phyloP scores from a whole-genome alignment of 1,140 invertebrate genomes.

The Cydia splendana region DNA sequence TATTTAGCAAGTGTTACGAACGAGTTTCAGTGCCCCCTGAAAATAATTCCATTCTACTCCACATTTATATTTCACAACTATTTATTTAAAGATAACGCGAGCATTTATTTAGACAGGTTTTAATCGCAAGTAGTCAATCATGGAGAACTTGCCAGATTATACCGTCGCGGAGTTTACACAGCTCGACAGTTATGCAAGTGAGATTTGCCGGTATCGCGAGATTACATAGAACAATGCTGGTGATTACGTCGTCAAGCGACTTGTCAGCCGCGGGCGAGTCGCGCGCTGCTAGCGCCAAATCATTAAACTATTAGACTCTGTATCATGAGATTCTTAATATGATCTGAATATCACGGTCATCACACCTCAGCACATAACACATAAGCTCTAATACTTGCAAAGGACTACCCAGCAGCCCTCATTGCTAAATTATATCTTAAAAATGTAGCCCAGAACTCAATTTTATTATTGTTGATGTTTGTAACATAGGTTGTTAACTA shows the following conservation, averaged over 20 bases:
- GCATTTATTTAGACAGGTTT: conserved; percentile 55
- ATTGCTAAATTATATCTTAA: no score
- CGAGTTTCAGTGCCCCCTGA: conserved; percentile 24
- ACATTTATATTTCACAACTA: conserved; percentile 56
- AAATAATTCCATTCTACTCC: conserved; percentile 50
- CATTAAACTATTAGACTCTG: background rate
- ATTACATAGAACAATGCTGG: conserved; percentile 72
- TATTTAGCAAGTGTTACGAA: conserved; percentile 1
- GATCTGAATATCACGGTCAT: no score
- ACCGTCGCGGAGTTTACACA: conserved; percentile 59
- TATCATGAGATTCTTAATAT: background rate
- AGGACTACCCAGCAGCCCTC: no score
- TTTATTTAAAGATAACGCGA: conserved; percentile 55
- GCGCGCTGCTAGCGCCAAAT: conserved; percentile 50
- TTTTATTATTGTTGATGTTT: no score
- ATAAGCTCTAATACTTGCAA: no score
- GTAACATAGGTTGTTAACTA: no score
- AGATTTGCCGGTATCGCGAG: conserved; percentile 65
- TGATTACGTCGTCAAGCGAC: conserved; percentile 71
- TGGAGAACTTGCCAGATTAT: conserved; percentile 66
- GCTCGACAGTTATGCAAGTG: conserved; percentile 70
- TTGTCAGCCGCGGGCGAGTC: conserved; percentile 56
- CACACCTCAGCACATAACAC: no score
- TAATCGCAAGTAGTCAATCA: conserved; percentile 64
- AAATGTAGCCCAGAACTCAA: no score